Evolutionary conservation across 2,888 invertebrate species (phyloP), one percentile per base, ranked within the genome.

Genomic region (Itoplectis maculator): DNA sequence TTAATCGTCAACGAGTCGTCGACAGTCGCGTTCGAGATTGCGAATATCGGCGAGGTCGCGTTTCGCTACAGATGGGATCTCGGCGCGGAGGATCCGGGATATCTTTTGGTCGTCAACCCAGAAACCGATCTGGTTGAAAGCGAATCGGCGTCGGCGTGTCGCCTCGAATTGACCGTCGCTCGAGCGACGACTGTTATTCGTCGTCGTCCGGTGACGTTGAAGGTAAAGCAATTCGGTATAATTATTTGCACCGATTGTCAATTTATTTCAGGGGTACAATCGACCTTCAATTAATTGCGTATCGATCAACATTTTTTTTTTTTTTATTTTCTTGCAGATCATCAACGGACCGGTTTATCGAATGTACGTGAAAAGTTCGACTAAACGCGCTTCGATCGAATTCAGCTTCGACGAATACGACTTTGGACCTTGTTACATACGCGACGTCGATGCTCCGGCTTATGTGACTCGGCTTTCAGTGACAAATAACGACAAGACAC

Each of bases 401-500:
- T 96, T 96, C 89, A 95, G 95, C 4, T 95, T 95, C 88, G 92
- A 91, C 86, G 91, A 94, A n/a, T 94, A 94, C 88, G 94, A 96
- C 91, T 96, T 96, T 92, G 96, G 95, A 4, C 94, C 94, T 81
- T 95, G 95, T 88, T 94, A 96, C 84, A 92, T 95, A 2, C 94
- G 95, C 88, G 93, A 94, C 5, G 93, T 93, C 9, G 93, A 93
- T 47, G 82, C 90, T 0, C 93, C 94, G 0, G 94, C 94, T 84
- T 94, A 94, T 89, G 93, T 84, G 20, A 88, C 89, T 9, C 79
- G 86, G 37, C 88, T 94, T n/a, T 86, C 88, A 15, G 89, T 94
- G 73, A 92, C 86, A 35, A 94, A 94, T 85, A 87, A 89, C 20
- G 92, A 93, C 20, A 86, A 86, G 42, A 81, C 69, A n/a, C 80